phyloP scores from a whole-genome alignment of 2,797 vertebrate genomes.

The Characodon lateralis region DNA sequence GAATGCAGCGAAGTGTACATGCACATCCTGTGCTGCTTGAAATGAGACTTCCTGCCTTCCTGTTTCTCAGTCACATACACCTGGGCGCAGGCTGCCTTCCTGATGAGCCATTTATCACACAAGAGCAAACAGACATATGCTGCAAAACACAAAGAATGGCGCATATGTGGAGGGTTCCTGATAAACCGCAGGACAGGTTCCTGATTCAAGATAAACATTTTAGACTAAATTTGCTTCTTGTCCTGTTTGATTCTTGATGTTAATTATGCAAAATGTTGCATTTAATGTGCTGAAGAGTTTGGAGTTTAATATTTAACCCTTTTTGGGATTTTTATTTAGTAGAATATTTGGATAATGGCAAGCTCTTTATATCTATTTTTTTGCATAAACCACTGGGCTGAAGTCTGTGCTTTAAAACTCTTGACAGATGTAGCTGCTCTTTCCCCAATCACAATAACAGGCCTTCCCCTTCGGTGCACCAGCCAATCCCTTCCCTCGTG shows the following conservation, averaged over 20 bases:
- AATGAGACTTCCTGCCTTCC: slow-evolving; percentile 73
- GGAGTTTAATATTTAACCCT: not conserved
- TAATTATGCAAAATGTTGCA: not conserved
- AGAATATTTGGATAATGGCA: not conserved
- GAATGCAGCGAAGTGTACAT: slow-evolving; percentile 36
- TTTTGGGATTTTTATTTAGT: slow-evolving; percentile 11
- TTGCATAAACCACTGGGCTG: slow-evolving; percentile 1
- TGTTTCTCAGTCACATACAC: slow-evolving; percentile 71
- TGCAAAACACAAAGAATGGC: slow-evolving; percentile 6
- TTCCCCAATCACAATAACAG: slow-evolving; percentile 58
- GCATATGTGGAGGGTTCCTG: not conserved
- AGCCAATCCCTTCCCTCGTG: slow-evolving; percentile 83
- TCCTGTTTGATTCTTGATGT: not conserved
- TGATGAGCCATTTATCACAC: slow-evolving; percentile 64
- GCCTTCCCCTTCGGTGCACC: slow-evolving; percentile 63
- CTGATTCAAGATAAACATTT: not conserved
- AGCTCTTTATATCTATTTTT: not conserved
- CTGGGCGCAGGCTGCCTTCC: slow-evolving; percentile 65
- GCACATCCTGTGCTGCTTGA: slow-evolving; percentile 73
- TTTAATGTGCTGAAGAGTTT: not conserved
- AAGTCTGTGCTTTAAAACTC: slow-evolving; percentile 42
- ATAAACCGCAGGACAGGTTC: not conserved
- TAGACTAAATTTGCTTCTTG: not conserved
- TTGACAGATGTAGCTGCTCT: slow-evolving; percentile 42
- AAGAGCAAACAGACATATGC: not conserved